Evolutionary conservation across 2,113 vertebrate genomes (phyloP).

Genomic region (Ictalurus furcatus): DNA sequence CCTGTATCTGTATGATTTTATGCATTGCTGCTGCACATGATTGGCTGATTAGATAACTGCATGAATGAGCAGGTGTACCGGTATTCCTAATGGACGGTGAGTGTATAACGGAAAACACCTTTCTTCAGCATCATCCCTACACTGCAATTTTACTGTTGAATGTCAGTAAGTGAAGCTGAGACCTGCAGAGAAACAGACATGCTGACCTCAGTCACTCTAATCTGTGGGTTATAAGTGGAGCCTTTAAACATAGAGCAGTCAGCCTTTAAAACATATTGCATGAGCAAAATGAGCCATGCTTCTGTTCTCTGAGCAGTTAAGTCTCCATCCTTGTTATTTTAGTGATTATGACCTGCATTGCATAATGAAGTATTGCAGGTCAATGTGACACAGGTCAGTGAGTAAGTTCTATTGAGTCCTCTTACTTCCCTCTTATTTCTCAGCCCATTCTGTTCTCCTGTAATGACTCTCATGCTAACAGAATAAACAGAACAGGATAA

Average conservation of each 20-base stretch:
- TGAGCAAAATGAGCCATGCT: neutral
- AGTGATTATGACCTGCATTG: neutral
- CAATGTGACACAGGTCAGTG: neutral
- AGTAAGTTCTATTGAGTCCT: neutral
- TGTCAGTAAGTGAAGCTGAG: neutral
- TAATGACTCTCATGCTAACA: constrained; percentile 10
- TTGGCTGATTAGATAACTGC: neutral
- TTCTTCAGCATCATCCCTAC: neutral
- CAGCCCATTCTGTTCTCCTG: neutral
- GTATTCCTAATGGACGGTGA: neutral
- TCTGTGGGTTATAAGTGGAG: neutral
- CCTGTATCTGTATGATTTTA: neutral
- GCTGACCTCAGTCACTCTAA: neutral
- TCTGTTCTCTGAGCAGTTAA: neutral
- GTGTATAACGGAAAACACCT: neutral
- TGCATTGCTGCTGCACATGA: neutral
- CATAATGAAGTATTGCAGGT: neutral
- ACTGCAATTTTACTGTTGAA: neutral
- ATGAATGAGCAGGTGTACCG: neutral
- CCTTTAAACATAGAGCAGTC: neutral
- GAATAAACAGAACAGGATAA: too few relatives aligned
- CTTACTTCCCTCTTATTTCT: neutral
- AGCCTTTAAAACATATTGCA: neutral
- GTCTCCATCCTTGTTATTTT: neutral
- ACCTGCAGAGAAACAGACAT: neutral